These are phyloP conservation scores for Polyommatus icarus DNA, from an alignment of 2,888 invertebrate genomes.

Conservation along the genomic window DNA sequence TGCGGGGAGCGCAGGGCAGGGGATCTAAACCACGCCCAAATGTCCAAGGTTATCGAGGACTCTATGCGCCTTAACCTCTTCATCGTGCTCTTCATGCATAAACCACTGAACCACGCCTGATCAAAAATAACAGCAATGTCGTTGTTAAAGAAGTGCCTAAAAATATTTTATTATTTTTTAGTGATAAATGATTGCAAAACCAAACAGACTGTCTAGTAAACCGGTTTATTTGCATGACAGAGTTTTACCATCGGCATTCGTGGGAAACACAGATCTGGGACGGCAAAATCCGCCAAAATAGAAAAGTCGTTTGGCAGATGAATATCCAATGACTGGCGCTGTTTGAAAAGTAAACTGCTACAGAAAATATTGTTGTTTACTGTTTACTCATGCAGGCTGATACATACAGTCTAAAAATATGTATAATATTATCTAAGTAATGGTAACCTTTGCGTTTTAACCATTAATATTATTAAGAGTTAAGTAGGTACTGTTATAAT, in stretches of 20 bases:
- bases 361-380: background rate
- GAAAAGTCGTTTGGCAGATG: conserved; percentile 15
- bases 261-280: background rate
- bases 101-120: background rate
- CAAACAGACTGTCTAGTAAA: background rate
- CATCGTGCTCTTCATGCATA: no score
- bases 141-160: background rate
- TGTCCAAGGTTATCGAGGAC: no score
- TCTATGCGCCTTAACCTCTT: no score
- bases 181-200: background rate
- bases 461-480: no score
- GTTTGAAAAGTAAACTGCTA: background rate
- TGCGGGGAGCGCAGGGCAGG: no score
- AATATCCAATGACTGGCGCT: background rate
- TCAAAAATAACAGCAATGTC: background rate
- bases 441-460: no score
- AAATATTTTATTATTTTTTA: background rate
- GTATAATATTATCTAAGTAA: no score
- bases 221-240: conserved; percentile 27
- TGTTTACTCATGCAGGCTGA: no score
- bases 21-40: no score
- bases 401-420: no score
- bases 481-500: no score
- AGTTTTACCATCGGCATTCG: conserved; percentile 17
- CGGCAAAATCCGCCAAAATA: conserved; percentile 25